Percentiles rank a stretch among this genome's conserved stretches.
Evolutionary conservation across 1,140 invertebrate species (phyloP).

Genomic region (Trypoxylus dichotomus): DNA sequence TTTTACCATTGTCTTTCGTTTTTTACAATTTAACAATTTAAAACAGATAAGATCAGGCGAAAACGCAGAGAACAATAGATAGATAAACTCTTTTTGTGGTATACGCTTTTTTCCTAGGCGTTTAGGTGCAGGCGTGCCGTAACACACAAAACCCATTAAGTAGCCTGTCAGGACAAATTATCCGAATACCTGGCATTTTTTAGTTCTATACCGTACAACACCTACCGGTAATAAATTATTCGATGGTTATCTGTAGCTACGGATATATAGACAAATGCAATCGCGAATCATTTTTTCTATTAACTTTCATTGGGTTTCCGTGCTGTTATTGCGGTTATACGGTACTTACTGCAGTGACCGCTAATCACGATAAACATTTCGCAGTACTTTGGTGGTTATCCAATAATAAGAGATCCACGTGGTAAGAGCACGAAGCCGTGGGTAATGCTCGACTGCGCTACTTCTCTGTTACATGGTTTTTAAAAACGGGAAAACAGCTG

Average conservation of each 20-base stretch:
- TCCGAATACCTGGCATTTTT: slow-evolving; percentile 23
- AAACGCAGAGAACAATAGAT: slow-evolving; percentile 5
- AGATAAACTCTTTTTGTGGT: slow-evolving; percentile 8
- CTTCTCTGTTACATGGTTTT: no score
- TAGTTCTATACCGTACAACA: background rate
- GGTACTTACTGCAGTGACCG: background rate
- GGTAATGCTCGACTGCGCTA: no score
- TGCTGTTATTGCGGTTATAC: background rate
- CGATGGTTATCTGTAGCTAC: slow-evolving; percentile 5
- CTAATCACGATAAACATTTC: slow-evolving; percentile 17
- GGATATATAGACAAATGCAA: slow-evolving; percentile 25
- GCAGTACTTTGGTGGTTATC: background rate
- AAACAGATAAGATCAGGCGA: background rate
- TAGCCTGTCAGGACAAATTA: slow-evolving; percentile 23
- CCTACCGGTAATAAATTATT: slow-evolving; percentile 22
- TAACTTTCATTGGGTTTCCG: slow-evolving; percentile 12
- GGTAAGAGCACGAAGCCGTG: background rate
- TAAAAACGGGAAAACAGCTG: no score
- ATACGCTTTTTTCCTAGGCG: background rate
- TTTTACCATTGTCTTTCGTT: background rate
- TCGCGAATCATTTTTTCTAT: slow-evolving; percentile 16
- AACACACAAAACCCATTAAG: slow-evolving; percentile 24
- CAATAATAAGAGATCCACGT: background rate
- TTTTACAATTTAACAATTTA: background rate
- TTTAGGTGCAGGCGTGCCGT: background rate